Conservation (phyloP, 2,888 invertebrate species). For the Tipula lateralis region DNA sequence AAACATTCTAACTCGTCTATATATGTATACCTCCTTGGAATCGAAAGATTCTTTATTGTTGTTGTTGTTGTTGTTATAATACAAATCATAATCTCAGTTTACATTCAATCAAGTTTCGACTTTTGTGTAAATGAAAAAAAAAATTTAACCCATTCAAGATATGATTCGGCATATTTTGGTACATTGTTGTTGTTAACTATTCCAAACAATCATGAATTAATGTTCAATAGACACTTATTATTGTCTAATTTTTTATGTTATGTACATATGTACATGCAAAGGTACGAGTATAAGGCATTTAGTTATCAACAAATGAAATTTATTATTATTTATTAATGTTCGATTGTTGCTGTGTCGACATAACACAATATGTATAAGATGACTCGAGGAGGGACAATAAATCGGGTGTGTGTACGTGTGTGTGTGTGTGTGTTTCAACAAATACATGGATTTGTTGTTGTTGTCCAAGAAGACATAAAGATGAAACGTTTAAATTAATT, state of each 20-base stretch:
- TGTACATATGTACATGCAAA: neutral
- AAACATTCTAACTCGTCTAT: neutral
- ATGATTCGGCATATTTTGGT: neutral
- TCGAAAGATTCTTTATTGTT: neutral
- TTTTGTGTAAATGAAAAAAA: neutral
- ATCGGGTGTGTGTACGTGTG: neutral
- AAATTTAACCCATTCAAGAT: neutral
- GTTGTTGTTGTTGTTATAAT: neutral
- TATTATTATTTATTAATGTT: neutral
- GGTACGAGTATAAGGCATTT: neutral
- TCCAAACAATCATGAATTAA: neutral
- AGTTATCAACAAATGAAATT: neutral
- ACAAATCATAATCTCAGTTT: slow-evolving; percentile 19
- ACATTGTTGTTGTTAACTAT: neutral
- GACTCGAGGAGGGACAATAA: neutral
- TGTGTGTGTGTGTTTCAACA: too few species aligned
- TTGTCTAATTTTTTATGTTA: neutral
- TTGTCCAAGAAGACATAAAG: neutral
- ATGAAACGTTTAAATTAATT: neutral
- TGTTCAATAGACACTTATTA: slow-evolving; percentile 19
- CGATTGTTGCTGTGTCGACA: neutral
- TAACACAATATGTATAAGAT: neutral
- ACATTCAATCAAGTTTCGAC: neutral
- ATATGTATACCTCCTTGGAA: neutral
- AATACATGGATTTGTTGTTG: too few species aligned